These are phyloP conservation scores for Sturnira hondurensis DNA, from an alignment of 2,113 vertebrate genomes.

Conservation along the genomic window DNA sequence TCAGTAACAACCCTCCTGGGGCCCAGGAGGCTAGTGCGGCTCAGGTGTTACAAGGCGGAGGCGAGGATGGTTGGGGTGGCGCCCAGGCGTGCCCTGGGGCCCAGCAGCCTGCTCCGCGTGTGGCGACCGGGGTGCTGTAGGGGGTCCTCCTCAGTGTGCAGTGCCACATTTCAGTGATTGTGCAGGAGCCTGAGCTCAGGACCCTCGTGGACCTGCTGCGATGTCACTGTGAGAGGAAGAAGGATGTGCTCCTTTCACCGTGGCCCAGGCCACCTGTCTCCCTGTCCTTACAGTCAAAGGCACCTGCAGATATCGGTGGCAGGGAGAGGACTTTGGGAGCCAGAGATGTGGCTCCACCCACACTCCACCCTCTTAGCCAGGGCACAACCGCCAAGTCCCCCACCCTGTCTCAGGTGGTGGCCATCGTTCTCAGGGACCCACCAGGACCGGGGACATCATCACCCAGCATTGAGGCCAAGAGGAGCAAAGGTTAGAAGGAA, in stretches of 20 bases:
- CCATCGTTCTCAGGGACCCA: fast-evolving
- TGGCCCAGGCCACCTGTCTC: fast-evolving
- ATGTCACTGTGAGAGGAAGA: background rate
- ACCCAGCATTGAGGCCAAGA: no score
- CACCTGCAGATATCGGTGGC: background rate
- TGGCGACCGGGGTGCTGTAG: fast-evolving
- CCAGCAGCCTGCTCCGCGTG: background rate
- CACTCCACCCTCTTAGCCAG: fast-evolving
- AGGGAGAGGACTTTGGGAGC: background rate
- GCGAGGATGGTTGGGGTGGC: fast-evolving
- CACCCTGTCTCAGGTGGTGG: fast-evolving
- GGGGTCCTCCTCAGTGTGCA: fast-evolving
- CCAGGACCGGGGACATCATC: fast-evolving
- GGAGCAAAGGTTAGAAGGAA: background rate
- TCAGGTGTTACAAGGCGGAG: background rate
- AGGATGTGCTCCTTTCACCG: fast-evolving
- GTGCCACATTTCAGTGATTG: fast-evolving
- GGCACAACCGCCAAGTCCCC: no score
- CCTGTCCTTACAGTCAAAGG: background rate
- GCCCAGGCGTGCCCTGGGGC: background rate
- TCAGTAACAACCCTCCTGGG: background rate
- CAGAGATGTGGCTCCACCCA: background rate
- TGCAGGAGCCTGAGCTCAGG: background rate
- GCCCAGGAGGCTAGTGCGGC: background rate
- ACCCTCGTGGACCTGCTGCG: fast-evolving